Evolutionary conservation across 2,797 vertebrate species (phyloP).

Genomic region (Acrocephalus scirpaceus): DNA sequence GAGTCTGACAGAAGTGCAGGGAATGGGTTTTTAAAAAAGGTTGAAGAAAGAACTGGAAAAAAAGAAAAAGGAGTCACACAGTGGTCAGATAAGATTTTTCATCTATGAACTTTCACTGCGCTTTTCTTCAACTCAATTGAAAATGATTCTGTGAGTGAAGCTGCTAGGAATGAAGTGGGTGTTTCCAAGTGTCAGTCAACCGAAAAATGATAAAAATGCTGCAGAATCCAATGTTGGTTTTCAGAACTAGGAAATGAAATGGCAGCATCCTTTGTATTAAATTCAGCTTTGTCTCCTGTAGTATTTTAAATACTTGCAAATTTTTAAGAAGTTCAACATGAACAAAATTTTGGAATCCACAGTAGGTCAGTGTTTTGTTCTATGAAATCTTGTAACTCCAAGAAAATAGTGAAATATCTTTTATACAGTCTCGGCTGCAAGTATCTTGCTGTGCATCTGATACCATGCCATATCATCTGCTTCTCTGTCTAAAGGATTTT

Average conservation of each 20-base stretch:
- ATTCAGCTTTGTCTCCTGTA: neutral
- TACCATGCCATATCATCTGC: neutral
- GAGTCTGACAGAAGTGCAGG: neutral
- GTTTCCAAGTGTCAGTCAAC: slow-evolving; percentile 39
- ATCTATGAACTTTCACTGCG: neutral
- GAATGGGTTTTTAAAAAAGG: neutral
- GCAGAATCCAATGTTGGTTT: neutral
- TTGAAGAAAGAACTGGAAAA: neutral
- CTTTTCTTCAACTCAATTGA: slow-evolving; percentile 8
- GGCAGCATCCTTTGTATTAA: neutral
- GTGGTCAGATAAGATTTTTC: neutral
- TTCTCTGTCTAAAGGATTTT: neutral
- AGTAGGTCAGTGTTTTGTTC: neutral
- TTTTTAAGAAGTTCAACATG: neutral
- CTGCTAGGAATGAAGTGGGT: slow-evolving; percentile 3
- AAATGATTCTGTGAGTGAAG: slow-evolving; percentile 8
- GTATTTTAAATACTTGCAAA: neutral
- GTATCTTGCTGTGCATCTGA: neutral
- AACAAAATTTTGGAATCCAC: neutral
- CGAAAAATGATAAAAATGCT: slow-evolving; percentile 23
- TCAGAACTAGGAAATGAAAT: slow-evolving; percentile 5
- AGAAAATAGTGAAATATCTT: neutral
- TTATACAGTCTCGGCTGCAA: neutral
- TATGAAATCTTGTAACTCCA: neutral
- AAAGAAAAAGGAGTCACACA: neutral